Conservation (phyloP, 2,888 invertebrate species). For the Nudaria mundana region DNA sequence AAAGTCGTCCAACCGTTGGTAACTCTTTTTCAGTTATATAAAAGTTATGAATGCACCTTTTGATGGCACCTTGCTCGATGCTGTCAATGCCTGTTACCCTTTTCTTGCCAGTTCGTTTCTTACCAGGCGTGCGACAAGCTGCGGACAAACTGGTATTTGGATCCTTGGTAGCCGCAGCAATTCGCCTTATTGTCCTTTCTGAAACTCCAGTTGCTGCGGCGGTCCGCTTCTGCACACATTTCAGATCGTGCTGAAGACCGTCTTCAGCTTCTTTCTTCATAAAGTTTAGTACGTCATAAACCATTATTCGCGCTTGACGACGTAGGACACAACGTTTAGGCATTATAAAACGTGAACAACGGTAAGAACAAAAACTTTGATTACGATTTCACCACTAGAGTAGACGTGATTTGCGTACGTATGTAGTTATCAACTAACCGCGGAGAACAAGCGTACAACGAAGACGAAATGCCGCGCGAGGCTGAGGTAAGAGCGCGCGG, state of each 20-base stretch:
- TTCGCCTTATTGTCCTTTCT: slow-evolving; percentile 13
- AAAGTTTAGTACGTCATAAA: slow-evolving; percentile 13
- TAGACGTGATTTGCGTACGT: not conserved
- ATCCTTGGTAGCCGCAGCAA: not conserved
- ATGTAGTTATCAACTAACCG: not conserved
- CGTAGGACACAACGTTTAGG: not conserved
- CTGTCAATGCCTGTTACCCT: not conserved
- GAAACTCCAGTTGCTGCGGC: slow-evolving; percentile 21
- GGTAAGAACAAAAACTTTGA: not conserved
- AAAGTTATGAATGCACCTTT: not conserved
- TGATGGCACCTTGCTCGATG: not conserved
- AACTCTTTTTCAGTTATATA: slow-evolving; percentile 5
- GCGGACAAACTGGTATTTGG: not conserved
- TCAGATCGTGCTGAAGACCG: slow-evolving; percentile 11
- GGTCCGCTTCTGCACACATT: slow-evolving; percentile 15
- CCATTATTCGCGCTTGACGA: slow-evolving; percentile 8
- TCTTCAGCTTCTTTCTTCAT: slow-evolving; percentile 20
- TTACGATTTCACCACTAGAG: not conserved
- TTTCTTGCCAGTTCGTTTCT: not conserved
- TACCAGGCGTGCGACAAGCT: not conserved
- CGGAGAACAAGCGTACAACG: too few relatives aligned
- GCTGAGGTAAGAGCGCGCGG: too few relatives aligned
- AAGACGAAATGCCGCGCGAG: too few relatives aligned
- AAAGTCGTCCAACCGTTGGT: not conserved
- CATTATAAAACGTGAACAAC: not conserved